Base-by-base conservation (phyloP, 2,797 vertebrate genomes). In the Adelosebastes latens region DNA sequence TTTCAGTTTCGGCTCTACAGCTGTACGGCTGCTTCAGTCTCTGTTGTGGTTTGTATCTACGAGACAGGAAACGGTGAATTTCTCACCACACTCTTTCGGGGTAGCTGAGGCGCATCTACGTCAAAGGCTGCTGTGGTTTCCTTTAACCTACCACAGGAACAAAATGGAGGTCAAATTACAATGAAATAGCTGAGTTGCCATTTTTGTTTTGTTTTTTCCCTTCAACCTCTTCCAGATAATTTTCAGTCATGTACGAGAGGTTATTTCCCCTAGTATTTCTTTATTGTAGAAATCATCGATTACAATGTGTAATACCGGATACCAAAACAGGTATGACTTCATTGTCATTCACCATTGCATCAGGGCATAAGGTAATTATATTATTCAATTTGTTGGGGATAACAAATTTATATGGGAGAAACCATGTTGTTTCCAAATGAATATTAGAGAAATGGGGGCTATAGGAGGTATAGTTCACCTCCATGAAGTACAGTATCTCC, bases 1-100 rank as follows among this genome's bases (percentile, higher is more conserved):
- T 91, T 52, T 93, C 82, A 55, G 78, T 94, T 93, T 93, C 89
- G 53, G n/a, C 22, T 71, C 22, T 36, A n/a, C 93, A 94, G 88
- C 89, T 94, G 92, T 61, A 6, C 8, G 20, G 16, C 4, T 36
- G 34, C 24, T 69, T 72, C n/a, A 1, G 25, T 9, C 64, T 82
- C 83, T 83, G 67, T 74, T 87, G 92, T 87, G 90, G 86, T 87
- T 80, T 78, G 13, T 24, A 42, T 24, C 49, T 59, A 65, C 2
- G 5, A 64, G 56, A 69, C 78, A 87, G 81, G 85, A 91, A 86
- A 67, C 13, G 4, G 27, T 72, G 2, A 18, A 18, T 66, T 81
- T 82, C 74, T 85, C 72, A 87, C 85, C 75, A 22, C 82, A 34
- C 25, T 61, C 0, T 83, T 90, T 87, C 14, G 3, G 18, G 2